phyloP scores from a whole-genome alignment of 1,140 invertebrate species.

The Drosophila aff. region DNA sequence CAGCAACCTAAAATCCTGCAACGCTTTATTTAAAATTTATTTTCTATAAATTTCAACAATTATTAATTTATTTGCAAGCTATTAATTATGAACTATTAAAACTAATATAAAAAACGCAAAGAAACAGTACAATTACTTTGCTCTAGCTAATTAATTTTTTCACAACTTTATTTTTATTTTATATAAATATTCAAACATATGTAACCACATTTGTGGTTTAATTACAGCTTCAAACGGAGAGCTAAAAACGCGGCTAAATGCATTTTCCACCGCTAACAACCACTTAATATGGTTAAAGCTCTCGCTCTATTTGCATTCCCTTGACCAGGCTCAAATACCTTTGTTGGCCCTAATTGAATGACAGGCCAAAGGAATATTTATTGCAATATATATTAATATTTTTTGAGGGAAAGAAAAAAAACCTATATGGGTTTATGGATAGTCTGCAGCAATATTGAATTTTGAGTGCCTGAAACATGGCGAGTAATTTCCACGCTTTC shows the following conservation, averaged over 20 bases:
- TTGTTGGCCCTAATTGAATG: conserved; percentile 36
- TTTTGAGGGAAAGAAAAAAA: conserved; percentile 9
- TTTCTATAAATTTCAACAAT: background rate
- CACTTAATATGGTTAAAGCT: conserved; percentile 18
- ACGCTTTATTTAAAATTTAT: too few species aligned
- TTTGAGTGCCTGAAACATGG: conserved; percentile 7
- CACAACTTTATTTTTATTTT: background rate
- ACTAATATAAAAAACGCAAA: background rate
- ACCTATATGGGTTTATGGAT: background rate
- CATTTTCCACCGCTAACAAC: conserved; percentile 8
- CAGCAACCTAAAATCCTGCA: too few species aligned
- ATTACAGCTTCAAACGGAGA: background rate
- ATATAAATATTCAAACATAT: background rate
- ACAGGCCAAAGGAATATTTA: conserved; percentile 8
- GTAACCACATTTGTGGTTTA: conserved; percentile 8
- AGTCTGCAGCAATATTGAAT: conserved; percentile 8
- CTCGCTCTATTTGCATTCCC: background rate
- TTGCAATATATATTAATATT: conserved; percentile 13
- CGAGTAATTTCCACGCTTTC: conserved; percentile 17
- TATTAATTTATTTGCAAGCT: background rate
- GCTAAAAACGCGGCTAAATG: background rate
- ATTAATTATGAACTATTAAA: background rate
- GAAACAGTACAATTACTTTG: background rate
- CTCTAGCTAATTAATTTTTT: background rate
- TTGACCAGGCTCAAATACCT: background rate